Conservation (phyloP, 1,140 invertebrate species). For the Heliconius nattereri region DNA sequence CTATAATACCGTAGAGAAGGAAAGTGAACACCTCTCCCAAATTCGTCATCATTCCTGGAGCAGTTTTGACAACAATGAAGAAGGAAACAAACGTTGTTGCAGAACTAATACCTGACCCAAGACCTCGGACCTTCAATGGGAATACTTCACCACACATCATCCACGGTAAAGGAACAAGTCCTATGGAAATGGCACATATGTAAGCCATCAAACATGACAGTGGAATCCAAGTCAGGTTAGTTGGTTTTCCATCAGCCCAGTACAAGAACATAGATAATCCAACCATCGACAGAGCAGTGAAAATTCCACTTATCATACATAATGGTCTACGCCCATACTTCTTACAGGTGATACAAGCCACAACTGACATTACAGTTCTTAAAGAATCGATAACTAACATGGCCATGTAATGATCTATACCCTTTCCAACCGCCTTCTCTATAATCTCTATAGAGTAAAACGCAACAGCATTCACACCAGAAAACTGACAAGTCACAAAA, state of each 20-base stretch:
- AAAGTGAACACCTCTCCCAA: constrained; percentile 85
- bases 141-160: constrained; percentile 86
- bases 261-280: constrained; percentile 75
- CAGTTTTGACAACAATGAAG: constrained; percentile 88
- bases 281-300: constrained; percentile 81
- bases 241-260: constrained; percentile 52
- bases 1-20: constrained; percentile 85
- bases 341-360: constrained; percentile 83
- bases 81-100: constrained; percentile 85
- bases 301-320: constrained; percentile 82
- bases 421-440: constrained; percentile 78
- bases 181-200: constrained; percentile 82
- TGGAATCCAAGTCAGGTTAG: constrained; percentile 78
- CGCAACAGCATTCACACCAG: constrained; percentile 86
- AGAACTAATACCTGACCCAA: constrained; percentile 84
- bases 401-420: constrained; percentile 82
- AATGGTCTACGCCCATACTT: constrained; percentile 82
- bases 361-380: constrained; percentile 83
- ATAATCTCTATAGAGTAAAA: constrained; percentile 88
- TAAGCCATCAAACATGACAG: constrained; percentile 81
- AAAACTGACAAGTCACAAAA: constrained; percentile 84
- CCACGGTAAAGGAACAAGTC: constrained; percentile 86
- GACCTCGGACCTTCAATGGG: constrained; percentile 80
- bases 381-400: constrained; percentile 86
- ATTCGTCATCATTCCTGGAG: constrained; percentile 82